Percentiles rank a stretch among this genome's conserved stretches.
Conservation (phyloP, 2,797 vertebrate genomes). For the Pachyuromys duprasi region DNA sequence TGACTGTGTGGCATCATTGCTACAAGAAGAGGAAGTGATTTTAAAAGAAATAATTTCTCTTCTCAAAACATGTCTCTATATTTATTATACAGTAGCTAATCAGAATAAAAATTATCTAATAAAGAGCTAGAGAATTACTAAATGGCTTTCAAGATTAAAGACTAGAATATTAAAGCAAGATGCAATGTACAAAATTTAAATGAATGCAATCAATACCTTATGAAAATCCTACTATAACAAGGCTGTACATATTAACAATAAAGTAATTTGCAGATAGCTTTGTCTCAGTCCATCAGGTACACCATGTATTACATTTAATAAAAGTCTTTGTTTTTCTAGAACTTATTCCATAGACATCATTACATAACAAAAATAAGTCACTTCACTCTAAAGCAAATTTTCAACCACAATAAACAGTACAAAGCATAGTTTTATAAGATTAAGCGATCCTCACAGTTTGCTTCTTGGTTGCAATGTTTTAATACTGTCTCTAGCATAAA, state of each 20-base stretch:
- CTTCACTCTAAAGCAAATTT: slow-evolving; percentile 46
- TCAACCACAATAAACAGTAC: background rate
- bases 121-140: slow-evolving; percentile 39
- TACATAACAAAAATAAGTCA: slow-evolving; percentile 29
- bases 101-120: slow-evolving; percentile 33
- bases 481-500: slow-evolving; percentile 25
- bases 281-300: background rate
- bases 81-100: slow-evolving; percentile 41
- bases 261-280: slow-evolving; percentile 31
- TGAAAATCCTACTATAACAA: slow-evolving; percentile 47
- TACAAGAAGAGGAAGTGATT: slow-evolving; percentile 82
- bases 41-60: slow-evolving; percentile 54
- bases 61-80: slow-evolving; percentile 3
- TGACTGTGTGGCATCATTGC: slow-evolving; percentile 97
- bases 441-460: background rate
- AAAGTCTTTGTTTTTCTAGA: slow-evolving; percentile 53
- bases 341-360: slow-evolving; percentile 14
- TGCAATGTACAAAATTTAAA: slow-evolving; percentile 43
- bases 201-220: slow-evolving; percentile 55
- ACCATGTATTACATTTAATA: slow-evolving; percentile 34
- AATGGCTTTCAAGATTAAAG: slow-evolving; percentile 19
- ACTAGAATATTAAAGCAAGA: slow-evolving; percentile 28
- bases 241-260: slow-evolving; percentile 17
- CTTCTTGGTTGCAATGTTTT: slow-evolving; percentile 44
- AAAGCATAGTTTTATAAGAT: slow-evolving; percentile 48